phyloP scores from a whole-genome alignment of 1,140 invertebrate genomes.

The Glomeris maerens region DNA sequence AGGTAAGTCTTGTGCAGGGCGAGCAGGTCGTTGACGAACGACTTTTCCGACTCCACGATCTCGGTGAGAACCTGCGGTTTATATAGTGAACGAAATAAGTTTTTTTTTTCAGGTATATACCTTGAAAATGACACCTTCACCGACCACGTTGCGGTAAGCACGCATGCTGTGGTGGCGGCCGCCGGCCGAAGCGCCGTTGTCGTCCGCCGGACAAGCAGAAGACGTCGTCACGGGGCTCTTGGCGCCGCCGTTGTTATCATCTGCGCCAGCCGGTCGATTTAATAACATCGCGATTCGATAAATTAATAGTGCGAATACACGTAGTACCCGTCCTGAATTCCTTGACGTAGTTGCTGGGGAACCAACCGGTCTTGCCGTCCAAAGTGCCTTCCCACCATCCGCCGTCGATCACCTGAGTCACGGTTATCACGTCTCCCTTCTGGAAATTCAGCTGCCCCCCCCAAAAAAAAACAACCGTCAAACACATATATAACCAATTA shows the following conservation, averaged over 20 bases:
- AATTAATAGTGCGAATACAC: too few relatives aligned
- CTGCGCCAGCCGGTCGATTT: too few relatives aligned
- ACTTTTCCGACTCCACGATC: conserved; percentile 79
- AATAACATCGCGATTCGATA: too few relatives aligned
- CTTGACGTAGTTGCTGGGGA: conserved; percentile 93
- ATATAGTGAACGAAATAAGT: conserved; percentile 38
- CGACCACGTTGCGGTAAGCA: conserved; percentile 29
- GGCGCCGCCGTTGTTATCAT: too few relatives aligned
- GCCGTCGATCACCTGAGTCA: conserved; percentile 81
- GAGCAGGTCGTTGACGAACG: conserved; percentile 74
- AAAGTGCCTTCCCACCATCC: conserved; percentile 94
- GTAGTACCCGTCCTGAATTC: conserved; percentile 51
- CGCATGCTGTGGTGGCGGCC: conserved; percentile 25
- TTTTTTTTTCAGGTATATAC: conserved; percentile 28
- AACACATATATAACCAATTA: conserved; percentile 2
- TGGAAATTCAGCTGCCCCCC: conserved; percentile 66
- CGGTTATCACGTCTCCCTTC: conserved; percentile 90
- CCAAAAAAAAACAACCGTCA: conserved; percentile 24
- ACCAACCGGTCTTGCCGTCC: conserved; percentile 91
- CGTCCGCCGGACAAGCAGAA: too few relatives aligned
- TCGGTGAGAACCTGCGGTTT: conserved; percentile 75
- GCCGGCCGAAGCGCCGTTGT: too few relatives aligned
- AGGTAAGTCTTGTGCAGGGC: conserved; percentile 69
- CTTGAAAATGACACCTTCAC: conserved; percentile 6
- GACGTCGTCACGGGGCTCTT: too few relatives aligned